Evolutionary conservation across 2,113 vertebrate genomes (phyloP).

Genomic region (Galeopterus variegatus): DNA sequence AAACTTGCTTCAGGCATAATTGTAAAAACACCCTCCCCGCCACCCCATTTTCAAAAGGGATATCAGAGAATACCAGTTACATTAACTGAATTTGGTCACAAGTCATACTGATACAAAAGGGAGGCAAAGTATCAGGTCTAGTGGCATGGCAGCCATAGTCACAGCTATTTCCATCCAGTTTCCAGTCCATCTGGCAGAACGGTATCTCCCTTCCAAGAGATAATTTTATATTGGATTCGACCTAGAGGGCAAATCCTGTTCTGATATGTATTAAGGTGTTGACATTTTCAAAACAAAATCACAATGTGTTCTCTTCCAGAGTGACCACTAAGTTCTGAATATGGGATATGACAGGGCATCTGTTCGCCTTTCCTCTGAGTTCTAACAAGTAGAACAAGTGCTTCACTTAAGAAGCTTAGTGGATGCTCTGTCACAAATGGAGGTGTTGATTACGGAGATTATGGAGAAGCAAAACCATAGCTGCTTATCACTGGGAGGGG

Average conservation of each 20-base stretch:
- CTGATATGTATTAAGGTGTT: slow-evolving; percentile 77
- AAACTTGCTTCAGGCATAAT: slow-evolving; percentile 5
- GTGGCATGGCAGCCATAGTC: fast-evolving
- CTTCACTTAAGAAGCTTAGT: slow-evolving; percentile 33
- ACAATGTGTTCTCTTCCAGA: slow-evolving; percentile 74
- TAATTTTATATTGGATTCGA: slow-evolving; percentile 71
- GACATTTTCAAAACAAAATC: slow-evolving; percentile 79
- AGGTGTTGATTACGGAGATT: slow-evolving; percentile 73
- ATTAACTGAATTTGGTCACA: not conserved
- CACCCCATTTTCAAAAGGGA: not conserved
- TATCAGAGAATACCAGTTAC: not conserved
- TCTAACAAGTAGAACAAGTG: slow-evolving; percentile 74
- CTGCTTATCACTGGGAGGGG: slow-evolving; percentile 71
- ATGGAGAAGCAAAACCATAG: slow-evolving; percentile 71
- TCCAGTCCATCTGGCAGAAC: slow-evolving; percentile 74
- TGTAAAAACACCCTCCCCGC: not conserved
- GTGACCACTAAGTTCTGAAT: slow-evolving; percentile 72
- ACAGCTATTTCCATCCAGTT: not conserved
- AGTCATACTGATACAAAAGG: not conserved
- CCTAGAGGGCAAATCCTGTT: slow-evolving; percentile 74
- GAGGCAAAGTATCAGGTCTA: not conserved
- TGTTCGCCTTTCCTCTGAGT: slow-evolving; percentile 65
- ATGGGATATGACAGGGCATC: slow-evolving; percentile 66
- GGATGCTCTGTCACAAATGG: slow-evolving; percentile 64
- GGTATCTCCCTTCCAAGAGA: slow-evolving; percentile 72